Base-by-base conservation (phyloP, 1,140 invertebrate species). In the Triops cancriformis region DNA sequence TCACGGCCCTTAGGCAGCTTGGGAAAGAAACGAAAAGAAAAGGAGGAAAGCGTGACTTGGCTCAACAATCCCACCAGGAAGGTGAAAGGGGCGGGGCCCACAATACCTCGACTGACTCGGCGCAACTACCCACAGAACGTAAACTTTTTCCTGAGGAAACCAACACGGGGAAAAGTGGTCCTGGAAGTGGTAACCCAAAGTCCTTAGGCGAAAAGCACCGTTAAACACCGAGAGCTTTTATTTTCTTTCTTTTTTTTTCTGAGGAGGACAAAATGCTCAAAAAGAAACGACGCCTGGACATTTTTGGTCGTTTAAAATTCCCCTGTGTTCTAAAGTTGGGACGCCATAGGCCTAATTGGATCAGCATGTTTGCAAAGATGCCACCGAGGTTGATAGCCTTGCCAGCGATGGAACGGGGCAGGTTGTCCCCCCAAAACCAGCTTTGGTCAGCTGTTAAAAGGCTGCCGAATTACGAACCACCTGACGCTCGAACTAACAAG, bases 301-400 rank as follows among this genome's bases (percentile, higher is more conserved):
- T 18, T 23, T 23, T 18, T 64, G 14, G 10, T 9, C 51, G 18
- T n/a, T n/a, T 64, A 64, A 18, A 18, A 12, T 45, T 18, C 18
- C 18, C 18, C 43, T 45, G 11, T 1, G 3, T 45, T 11, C 43
- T 12, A n/a, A 23, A 23, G 10, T n/a, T 23, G 51, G 51, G 23
- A 64, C 6, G 51, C 51, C 51, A 64, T 64, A 64, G 51, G 51
- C 51, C 51, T 64, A 64, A 64, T 64, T 64, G 51, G 51, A 10
- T 64, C 6, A 12, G 43, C 11, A 64, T 64, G 51, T 7, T 37
- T 37, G 31, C 31, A 7, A 37, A 37, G 7, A 7, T 2, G 31
- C 31, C 31, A 37, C 31, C 2, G 31, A 37, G 31, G 31, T 37
- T 37, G 31, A 37, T 37, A 37, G 31, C 31, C 31, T 37, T 23